These are phyloP conservation scores for Ctenochaetus hawaiiensis DNA, from an alignment of 2,797 vertebrate species.

Conservation along the genomic window DNA sequence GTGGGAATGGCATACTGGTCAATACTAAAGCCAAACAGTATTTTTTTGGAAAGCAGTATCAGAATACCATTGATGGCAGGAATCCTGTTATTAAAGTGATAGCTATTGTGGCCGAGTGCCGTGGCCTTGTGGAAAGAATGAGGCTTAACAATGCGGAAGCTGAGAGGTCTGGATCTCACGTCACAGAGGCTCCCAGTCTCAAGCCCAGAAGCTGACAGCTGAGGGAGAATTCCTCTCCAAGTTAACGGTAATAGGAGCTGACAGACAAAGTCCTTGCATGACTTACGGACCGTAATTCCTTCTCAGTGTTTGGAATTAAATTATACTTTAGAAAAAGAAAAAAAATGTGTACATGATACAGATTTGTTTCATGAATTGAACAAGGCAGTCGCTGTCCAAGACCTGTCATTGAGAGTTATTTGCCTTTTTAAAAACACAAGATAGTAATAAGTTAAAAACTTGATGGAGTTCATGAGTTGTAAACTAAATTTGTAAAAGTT, in stretches of 20 bases:
- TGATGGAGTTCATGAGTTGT: slow-evolving; percentile 26
- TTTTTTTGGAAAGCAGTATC: slow-evolving; percentile 46
- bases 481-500: slow-evolving; percentile 26
- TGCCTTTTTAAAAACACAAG: slow-evolving; percentile 23
- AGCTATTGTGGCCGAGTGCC: slow-evolving; percentile 58
- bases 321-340: slow-evolving; percentile 48
- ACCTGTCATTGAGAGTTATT: slow-evolving; percentile 21
- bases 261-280: slow-evolving; percentile 75
- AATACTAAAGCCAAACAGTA: slow-evolving; percentile 30
- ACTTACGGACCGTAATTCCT: slow-evolving; percentile 67
- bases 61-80: slow-evolving; percentile 48
- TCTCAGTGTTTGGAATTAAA: slow-evolving; percentile 48
- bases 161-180: slow-evolving; percentile 61
- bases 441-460: slow-evolving; percentile 3
- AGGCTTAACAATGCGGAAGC: slow-evolving; percentile 69
- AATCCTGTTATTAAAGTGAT: slow-evolving; percentile 64
- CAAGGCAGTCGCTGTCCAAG: slow-evolving; percentile 36
- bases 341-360: slow-evolving; percentile 44
- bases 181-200: slow-evolving; percentile 66
- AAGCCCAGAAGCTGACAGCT: slow-evolving; percentile 64
- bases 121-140: slow-evolving; percentile 69
- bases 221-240: slow-evolving; percentile 64
- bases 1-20: slow-evolving; percentile 47
- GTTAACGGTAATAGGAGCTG: slow-evolving; percentile 74
- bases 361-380: slow-evolving; percentile 72